These are phyloP conservation scores for Caenorhabditis brenneri DNA, from an alignment of 1,140 invertebrate genomes.

Conservation along the genomic window DNA sequence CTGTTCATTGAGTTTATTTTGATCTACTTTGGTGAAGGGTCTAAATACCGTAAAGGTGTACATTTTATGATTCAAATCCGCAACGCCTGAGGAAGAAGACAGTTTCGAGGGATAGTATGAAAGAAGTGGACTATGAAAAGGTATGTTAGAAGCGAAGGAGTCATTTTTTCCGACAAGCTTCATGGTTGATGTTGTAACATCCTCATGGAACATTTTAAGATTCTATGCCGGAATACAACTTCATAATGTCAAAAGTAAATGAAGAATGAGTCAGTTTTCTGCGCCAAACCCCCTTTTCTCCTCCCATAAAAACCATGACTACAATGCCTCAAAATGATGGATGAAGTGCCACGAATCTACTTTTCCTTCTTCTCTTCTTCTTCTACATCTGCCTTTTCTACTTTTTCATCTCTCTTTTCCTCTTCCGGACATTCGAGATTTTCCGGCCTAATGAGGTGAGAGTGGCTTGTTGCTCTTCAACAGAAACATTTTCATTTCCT, in stretches of 20 bases:
- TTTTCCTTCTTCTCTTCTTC: not conserved
- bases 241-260: not conserved
- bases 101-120: no score
- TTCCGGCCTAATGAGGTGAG: constrained; percentile 11
- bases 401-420: not conserved
- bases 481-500: not conserved
- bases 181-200: no score
- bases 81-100: no score
- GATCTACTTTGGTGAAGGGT: no score
- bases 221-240: no score
- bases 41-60: no score
- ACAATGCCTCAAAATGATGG: not conserved
- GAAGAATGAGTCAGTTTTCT: not conserved
- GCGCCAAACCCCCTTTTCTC: not conserved
- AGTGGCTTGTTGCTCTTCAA: not conserved
- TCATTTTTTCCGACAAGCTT: not conserved
- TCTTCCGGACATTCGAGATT: not conserved
- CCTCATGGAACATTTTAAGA: no score
- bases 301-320: not conserved
- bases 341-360: constrained; percentile 11
- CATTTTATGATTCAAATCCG: no score
- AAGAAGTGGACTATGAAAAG: not conserved
- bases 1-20: no score
- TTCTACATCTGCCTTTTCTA: not conserved
- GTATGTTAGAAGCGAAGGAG: no score